Evolutionary conservation across 2,113 vertebrate genomes (phyloP).

Genomic region (Leptosomus discolor): DNA sequence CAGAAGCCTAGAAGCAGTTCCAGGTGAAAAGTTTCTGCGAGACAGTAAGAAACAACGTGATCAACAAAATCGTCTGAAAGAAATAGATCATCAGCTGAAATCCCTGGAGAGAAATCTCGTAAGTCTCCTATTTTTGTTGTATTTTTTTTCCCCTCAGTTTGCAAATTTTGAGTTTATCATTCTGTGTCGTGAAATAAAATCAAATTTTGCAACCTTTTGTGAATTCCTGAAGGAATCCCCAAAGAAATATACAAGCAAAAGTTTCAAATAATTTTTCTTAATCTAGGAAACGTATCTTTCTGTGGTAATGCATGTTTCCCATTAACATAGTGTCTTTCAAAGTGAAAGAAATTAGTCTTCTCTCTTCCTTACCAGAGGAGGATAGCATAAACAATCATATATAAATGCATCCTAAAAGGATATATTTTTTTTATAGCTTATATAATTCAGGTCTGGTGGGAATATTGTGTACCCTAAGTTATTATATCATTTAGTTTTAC

Average conservation of each 20-base stretch:
- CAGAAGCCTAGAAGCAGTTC: slow-evolving; percentile 64
- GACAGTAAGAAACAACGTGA: slow-evolving; percentile 80
- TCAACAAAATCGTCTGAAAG: slow-evolving; percentile 80
- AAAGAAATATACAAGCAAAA: neutral
- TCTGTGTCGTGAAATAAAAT: neutral
- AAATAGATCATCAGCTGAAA: slow-evolving; percentile 87
- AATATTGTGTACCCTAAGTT: neutral
- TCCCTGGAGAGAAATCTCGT: slow-evolving; percentile 66
- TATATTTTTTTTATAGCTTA: neutral
- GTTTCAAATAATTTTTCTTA: neutral
- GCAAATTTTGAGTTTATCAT: neutral
- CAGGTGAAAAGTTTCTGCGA: slow-evolving; percentile 85
- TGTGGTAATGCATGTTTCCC: neutral
- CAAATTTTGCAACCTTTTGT: neutral
- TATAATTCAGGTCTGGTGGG: neutral
- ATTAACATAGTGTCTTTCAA: neutral
- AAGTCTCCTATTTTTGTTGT: neutral
- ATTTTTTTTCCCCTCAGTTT: neutral
- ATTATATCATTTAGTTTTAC: neutral
- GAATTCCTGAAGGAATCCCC: neutral
- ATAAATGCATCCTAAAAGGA: neutral
- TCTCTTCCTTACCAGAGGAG: neutral
- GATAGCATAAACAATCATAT: neutral
- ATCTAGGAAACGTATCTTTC: neutral
- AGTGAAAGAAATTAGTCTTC: neutral